Evolutionary conservation across 2,113 vertebrate genomes (phyloP).

Genomic region (Rhinichthys klamathensis): DNA sequence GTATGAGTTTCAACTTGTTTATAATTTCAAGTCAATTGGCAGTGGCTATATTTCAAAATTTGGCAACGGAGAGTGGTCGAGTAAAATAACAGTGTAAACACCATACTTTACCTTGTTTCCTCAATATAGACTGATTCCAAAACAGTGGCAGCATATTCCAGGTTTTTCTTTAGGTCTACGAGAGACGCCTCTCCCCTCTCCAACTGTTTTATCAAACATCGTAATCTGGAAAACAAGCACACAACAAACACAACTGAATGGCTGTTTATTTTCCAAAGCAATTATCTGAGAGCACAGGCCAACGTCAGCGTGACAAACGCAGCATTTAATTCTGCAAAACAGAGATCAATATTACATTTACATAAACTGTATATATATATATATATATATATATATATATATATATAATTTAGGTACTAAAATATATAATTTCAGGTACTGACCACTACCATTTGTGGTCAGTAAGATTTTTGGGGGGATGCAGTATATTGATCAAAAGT

Average conservation of each 20-base stretch:
- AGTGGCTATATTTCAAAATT: no score
- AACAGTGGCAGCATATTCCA: conserved; percentile 94
- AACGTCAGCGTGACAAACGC: not conserved
- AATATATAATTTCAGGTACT: no score
- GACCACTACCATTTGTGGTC: no score
- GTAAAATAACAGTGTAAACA: not conserved
- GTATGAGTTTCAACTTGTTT: not conserved
- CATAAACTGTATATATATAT: not conserved
- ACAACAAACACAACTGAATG: not conserved
- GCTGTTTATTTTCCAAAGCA: not conserved
- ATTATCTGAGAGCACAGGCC: not conserved
- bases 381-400: no score
- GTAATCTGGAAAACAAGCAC: conserved; percentile 78
- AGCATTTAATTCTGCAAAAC: conserved; percentile 1
- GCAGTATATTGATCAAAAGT: not conserved
- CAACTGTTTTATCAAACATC: conserved; percentile 94
- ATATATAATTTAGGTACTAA: no score
- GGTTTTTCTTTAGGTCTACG: conserved; percentile 95
- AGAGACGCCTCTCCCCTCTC: conserved; percentile 95
- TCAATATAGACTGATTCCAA: conserved; percentile 97
- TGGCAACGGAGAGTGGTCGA: no score
- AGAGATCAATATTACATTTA: not conserved
- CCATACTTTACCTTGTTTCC: conserved; percentile 86
- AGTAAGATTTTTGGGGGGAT: not conserved
- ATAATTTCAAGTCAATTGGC: not conserved